phyloP scores from a whole-genome alignment of 2,113 vertebrate species.

The Synchiropus splendidus region DNA sequence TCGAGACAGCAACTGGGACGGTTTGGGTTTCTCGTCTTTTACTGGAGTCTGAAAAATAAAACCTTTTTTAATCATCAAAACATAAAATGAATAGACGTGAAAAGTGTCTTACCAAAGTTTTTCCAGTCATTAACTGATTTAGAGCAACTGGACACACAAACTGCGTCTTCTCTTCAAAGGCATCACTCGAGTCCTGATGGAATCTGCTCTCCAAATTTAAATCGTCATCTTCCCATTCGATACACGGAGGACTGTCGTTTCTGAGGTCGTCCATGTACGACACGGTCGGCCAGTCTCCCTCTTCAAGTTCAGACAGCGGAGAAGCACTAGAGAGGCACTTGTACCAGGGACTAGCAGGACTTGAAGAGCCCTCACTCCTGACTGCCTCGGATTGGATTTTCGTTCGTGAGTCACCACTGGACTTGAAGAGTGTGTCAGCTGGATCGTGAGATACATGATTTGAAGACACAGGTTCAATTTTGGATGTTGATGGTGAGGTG shows the following conservation, averaged over 20 bases:
- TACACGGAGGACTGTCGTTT: conserved; percentile 19
- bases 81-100: neutral
- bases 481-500: no score
- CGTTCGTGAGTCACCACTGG: conserved; percentile 1
- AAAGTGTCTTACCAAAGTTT: conserved; percentile 40
- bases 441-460: neutral
- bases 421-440: no score
- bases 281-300: conserved; percentile 4
- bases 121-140: conserved; percentile 35
- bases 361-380: no score
- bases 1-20: conserved; percentile 64
- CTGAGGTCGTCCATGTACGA: neutral
- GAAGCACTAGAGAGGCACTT: conserved; percentile 4
- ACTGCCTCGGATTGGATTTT: neutral
- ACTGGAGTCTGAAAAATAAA: conserved; percentile 22
- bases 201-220: conserved; percentile 15
- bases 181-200: conserved; percentile 13
- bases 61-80: no score
- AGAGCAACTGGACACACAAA: conserved; percentile 48
- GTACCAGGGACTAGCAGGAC: neutral
- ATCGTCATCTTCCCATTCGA: conserved; percentile 20
- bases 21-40: conserved; percentile 23
- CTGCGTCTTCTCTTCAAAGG: conserved; percentile 22
- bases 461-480: no score
- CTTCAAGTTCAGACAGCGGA: neutral